Evolutionary conservation across 2,113 vertebrate genomes (phyloP).

Genomic region (Pseudorectes ferrugineus): DNA sequence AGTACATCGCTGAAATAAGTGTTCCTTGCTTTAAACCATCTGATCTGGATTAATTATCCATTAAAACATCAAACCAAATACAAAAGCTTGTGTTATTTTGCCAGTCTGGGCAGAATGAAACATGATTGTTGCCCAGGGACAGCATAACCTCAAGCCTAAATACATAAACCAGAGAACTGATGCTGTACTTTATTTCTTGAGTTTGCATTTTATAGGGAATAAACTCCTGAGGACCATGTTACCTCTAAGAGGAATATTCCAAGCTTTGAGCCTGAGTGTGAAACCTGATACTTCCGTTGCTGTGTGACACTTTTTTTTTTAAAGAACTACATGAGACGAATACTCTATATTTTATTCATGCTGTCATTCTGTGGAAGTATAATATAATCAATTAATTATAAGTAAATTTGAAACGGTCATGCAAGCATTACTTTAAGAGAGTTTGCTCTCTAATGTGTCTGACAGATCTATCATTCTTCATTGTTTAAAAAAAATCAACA

Average conservation of each 20-base stretch:
- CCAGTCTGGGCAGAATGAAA: not conserved
- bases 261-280: not conserved
- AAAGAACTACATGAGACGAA: not conserved
- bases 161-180: not conserved
- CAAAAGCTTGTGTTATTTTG: not conserved
- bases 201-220: not conserved
- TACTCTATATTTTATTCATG: not conserved
- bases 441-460: not conserved
- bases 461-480: not conserved
- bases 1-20: not conserved
- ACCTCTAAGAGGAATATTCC: not conserved
- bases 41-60: conserved; percentile 29
- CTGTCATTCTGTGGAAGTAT: not conserved
- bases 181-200: not conserved
- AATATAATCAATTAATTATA: not conserved
- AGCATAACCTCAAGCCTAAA: not conserved
- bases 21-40: not conserved
- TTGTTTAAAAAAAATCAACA: not conserved
- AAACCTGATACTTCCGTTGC: not conserved
- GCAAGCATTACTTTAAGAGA: not conserved
- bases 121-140: not conserved
- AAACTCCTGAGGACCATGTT: not conserved
- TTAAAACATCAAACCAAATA: not conserved
- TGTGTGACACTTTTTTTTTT: not conserved
- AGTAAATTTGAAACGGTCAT: not conserved